Conservation (phyloP, 2,113 vertebrate genomes). For the Tapirus terrestris region DNA sequence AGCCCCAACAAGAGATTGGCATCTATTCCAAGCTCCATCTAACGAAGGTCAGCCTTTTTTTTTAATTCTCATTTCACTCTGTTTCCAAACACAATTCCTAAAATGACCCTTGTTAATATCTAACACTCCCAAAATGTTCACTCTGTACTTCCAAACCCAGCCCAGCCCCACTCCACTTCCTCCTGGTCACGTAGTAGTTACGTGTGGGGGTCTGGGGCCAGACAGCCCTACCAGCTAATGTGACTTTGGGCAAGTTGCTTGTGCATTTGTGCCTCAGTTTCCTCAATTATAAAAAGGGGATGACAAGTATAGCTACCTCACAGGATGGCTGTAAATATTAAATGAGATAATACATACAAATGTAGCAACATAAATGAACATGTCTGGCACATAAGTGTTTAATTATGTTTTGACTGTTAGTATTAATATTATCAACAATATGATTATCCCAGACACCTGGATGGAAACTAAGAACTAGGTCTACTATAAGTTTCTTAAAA, state of each 20-base stretch:
- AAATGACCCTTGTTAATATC: neutral
- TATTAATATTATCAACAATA: neutral
- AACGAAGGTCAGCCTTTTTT: neutral
- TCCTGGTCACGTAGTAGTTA: neutral
- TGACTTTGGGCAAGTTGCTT: neutral
- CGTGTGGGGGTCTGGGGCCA: neutral
- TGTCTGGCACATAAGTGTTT: neutral
- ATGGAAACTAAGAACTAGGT: neutral
- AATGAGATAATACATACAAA: neutral
- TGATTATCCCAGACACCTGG: neutral
- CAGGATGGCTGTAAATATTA: neutral
- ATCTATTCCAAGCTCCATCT: neutral
- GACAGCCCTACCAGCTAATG: neutral
- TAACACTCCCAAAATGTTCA: neutral
- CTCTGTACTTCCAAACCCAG: neutral
- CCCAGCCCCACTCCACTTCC: neutral
- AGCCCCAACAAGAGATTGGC: neutral
- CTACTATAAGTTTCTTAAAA: neutral
- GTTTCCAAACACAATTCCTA: constrained; percentile 9
- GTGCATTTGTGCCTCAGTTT: neutral
- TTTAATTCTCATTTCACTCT: neutral
- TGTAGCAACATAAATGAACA: neutral
- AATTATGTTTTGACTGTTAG: neutral
- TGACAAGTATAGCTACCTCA: neutral
- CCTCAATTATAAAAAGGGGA: neutral